Conservation (phyloP, 2,888 invertebrate genomes). For the Uloborus plumipes region DNA sequence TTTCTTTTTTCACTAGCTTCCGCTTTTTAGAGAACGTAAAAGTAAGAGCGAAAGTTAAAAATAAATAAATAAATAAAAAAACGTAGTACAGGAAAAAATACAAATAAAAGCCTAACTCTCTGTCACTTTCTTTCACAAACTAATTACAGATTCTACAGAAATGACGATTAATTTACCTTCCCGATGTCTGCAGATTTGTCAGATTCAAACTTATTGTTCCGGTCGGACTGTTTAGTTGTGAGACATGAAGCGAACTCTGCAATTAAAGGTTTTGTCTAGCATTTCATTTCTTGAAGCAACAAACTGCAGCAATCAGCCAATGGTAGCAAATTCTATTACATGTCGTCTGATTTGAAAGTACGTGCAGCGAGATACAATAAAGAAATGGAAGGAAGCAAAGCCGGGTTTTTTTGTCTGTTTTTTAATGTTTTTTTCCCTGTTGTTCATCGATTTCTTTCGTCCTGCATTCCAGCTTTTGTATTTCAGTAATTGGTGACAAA, state of each 20-base stretch:
- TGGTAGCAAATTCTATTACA: slow-evolving; percentile 26
- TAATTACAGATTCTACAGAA: slow-evolving; percentile 21
- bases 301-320: slow-evolving; percentile 13
- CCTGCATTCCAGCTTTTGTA: slow-evolving; percentile 10
- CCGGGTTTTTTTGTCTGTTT: background rate
- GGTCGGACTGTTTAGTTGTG: slow-evolving; percentile 1
- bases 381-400: slow-evolving; percentile 4
- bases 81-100: slow-evolving; percentile 1
- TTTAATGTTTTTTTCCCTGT: background rate
- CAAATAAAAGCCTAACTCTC: background rate
- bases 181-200: slow-evolving; percentile 5
- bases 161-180: slow-evolving; percentile 11
- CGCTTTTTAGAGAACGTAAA: too few relatives aligned
- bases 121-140: slow-evolving; percentile 8
- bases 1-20: background rate
- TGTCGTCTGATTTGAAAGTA: slow-evolving; percentile 29
- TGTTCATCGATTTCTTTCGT: slow-evolving; percentile 1
- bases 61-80: too few relatives aligned
- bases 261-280: slow-evolving; percentile 30
- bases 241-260: background rate
- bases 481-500: slow-evolving; percentile 17
- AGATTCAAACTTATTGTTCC: slow-evolving; percentile 13
- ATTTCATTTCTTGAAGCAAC: slow-evolving; percentile 8
- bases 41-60: too few relatives aligned
- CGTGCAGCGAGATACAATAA: slow-evolving; percentile 20